Base-by-base conservation (phyloP, 1,140 invertebrate species). In the Meloidogyne hapla region DNA sequence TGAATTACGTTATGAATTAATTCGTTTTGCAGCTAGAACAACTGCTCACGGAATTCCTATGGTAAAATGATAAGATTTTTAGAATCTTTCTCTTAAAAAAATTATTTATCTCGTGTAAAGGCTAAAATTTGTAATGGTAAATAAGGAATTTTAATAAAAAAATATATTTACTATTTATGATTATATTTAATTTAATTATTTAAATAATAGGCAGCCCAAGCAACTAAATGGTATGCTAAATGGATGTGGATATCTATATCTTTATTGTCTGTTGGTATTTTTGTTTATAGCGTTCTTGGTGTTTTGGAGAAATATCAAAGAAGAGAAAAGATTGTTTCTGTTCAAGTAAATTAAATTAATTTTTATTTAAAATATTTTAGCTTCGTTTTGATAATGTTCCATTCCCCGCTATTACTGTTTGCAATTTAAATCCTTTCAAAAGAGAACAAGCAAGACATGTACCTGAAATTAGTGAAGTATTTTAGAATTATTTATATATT, bases 401-500 rank as follows among this genome's bases (percentile, higher is more conserved):
- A 13, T 85, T 85, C 56, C 84, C 84, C 0, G 82, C 85, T 12
- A 77, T 85, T 26, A 85, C 84, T 38, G 73, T 85, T 28, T 87
- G 84, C 68, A 85, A 72, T 73, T 67, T 81, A 42, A 85, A 85
- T 78, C 85, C 85, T 23, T 85, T 87, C 48, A 85, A 85, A 72
- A 70, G 79, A 18, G 80, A 86, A 71, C 62, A 84, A 56, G 85
- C 85, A 38, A 76, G 80, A 61, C 80, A 65, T n/a, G 85, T 85
- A 61, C 83, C 83, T 3, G 83, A 85, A 76, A 85, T 85, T 71
- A 70, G 61, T 25, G 84, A 86, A 77, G 84, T 83, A 42, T 73
- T 84, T 40, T 33, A 77, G 45, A 26, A 56, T 13, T 23, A 18
- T 69, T 33, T 33, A 15, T 68, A 25, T 40, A 18, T 33, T 74